Evolutionary conservation across 2,888 invertebrate species (phyloP), one percentile per base, ranked within the genome.

Genomic region (Athrips mouffetella): DNA sequence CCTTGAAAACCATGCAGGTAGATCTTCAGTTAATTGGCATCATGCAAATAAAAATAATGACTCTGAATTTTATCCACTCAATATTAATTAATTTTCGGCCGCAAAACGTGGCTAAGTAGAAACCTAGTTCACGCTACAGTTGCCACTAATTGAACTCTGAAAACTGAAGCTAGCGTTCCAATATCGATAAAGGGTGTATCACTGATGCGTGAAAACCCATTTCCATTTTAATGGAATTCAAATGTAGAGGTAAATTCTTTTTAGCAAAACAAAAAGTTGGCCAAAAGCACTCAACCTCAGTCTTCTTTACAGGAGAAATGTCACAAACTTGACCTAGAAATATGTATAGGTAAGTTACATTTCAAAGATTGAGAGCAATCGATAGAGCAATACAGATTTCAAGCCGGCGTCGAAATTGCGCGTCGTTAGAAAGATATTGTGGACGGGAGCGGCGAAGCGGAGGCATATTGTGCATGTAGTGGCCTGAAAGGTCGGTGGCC

Each of bases 111-210:
- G 61, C 58, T 60, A 41, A 42, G 11, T 40, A 16, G 40, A 11
- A 42, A 58, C 47, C 48, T 55, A 58, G 60, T 67, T 67, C 59
- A 73, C 70, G 70, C 58, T 68, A 68, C 67, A 70, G 62, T 67
- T 62, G 54, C 49, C 67, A 55, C 65, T 72, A 74, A 76, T 78
- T 73, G 70, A 71, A 69, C 62, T 65, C 60, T 54, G 55, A 45
- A 59, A 60, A 57, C 55, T 60, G 52, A 57, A 62, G 57, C 59
- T 54, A n/a, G 55, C 51, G 47, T 35, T 51, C 50, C 48, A 57
- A 58, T 57, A 57, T 62, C 59, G 61, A 59, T 51, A 53, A 47
- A 54, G 50, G 50, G 49, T 46, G 49, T 51, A 58, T 51, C 50
- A 46, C 42, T 56, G 57, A 54, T 55, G 63, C 58, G 56, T 60